Conservation (phyloP, 2,797 vertebrate genomes). For the Melanotaenia trifasciata region DNA sequence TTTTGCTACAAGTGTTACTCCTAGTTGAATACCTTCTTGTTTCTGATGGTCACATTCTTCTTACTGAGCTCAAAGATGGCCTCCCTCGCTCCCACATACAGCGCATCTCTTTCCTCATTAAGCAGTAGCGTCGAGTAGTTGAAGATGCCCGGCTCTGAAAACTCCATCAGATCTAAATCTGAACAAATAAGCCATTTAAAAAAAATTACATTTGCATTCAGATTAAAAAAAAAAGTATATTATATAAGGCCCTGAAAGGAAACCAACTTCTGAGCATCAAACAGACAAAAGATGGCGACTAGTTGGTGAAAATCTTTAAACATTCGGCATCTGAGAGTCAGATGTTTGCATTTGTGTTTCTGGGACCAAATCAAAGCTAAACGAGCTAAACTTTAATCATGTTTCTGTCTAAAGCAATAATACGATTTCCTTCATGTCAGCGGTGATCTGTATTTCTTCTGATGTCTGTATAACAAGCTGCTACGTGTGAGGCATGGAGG, state of each 20-base stretch:
- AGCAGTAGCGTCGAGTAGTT: slow-evolving; percentile 95
- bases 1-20: background rate
- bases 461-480: background rate
- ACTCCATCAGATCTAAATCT: slow-evolving; percentile 91
- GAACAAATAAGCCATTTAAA: slow-evolving; percentile 10
- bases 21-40: slow-evolving; percentile 85
- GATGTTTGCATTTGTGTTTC: no score
- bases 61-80: slow-evolving; percentile 91
- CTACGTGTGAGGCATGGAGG: background rate
- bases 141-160: slow-evolving; percentile 88
- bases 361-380: no score
- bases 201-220: background rate
- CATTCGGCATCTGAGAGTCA: no score
- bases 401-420: background rate
- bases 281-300: no score
- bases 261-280: no score
- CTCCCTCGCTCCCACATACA: slow-evolving; percentile 94
- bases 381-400: no score
- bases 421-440: background rate
- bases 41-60: slow-evolving; percentile 85
- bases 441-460: background rate
- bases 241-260: background rate
- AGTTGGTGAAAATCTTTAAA: no score
- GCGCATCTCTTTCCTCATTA: slow-evolving; percentile 84
- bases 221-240: background rate